Conservation (phyloP, 2,888 invertebrate species). For the Lasioglossum pauxillum region DNA sequence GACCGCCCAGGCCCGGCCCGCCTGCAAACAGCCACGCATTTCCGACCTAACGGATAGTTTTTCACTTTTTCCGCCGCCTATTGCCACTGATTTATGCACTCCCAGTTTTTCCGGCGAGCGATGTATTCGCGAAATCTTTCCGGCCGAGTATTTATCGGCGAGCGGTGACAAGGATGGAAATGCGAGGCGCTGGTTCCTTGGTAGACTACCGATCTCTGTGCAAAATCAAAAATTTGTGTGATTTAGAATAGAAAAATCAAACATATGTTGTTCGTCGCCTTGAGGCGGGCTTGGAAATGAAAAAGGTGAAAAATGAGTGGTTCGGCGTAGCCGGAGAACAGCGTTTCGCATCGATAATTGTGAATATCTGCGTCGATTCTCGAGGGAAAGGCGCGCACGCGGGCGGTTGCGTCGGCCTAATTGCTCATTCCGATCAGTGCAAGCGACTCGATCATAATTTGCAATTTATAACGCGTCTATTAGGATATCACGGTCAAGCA, state of each 20-base stretch:
- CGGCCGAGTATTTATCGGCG: neutral
- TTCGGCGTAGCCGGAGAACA: neutral
- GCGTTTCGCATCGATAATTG: neutral
- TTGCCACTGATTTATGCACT: slow-evolving; percentile 9
- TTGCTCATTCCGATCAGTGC: slow-evolving; percentile 15
- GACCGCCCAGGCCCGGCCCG: neutral
- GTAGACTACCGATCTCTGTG: too few species aligned
- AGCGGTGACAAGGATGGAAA: neutral
- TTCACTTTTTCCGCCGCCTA: slow-evolving; percentile 5
- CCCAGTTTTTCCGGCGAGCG: neutral
- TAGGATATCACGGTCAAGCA: slow-evolving; percentile 45
- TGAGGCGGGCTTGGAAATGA: neutral
- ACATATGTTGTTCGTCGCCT: neutral
- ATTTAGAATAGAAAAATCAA: neutral
- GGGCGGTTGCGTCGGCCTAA: neutral
- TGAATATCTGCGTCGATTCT: neutral
- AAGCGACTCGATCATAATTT: slow-evolving; percentile 23
- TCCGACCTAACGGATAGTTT: neutral
- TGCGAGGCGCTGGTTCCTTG: neutral
- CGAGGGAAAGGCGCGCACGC: neutral
- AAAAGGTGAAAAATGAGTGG: neutral
- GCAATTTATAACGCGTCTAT: slow-evolving; percentile 44
- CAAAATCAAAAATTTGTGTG: neutral
- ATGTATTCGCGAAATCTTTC: neutral
- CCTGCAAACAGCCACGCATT: slow-evolving; percentile 7